Base-by-base conservation (phyloP, 2,113 vertebrate species). In the Prunella fulvescens region DNA sequence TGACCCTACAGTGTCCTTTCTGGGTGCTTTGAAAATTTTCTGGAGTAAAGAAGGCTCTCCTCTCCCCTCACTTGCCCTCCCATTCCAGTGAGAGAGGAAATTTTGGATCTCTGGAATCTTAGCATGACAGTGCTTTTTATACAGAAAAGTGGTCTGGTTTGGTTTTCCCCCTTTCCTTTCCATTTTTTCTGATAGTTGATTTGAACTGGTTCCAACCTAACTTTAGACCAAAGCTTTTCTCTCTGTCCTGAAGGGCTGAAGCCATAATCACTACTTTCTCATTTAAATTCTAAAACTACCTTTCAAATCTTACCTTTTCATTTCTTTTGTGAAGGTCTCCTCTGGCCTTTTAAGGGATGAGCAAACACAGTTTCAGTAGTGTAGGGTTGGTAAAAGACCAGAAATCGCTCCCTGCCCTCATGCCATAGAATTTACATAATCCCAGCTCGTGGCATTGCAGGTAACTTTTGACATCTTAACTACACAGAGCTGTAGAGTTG, bases 241-340 rank as follows among this genome's bases (percentile, higher is more conserved):
- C 31, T 69, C 56, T 82, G 58, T 91, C 2, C 2, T 77, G 81
- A 74, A 84, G 83, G 70, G 19, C 81, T 90, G 92, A 93, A 93
- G 72, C 33, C 58, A 90, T 73, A 90, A 85, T 86, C 76, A 58
- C 82, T 29, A 26, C 62, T 53, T 92, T 47, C 64, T 88, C 51
- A 73, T 88, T 95, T 83, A 83, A 93, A 96, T 94, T 91, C 56
- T 66, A 16, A 92, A 95, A 93, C 70, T 96, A 56, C 92, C 44
- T 95, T 96, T 96, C 81, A 77, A 56, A 58, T 92, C 79, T 86
- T 86, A 88, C 50, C 58, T 88, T 94, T 91, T 88, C 39, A 66
- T 88, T 94, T 95, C 50, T 77, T 94, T 77, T 88, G 24, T 83
- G 37, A 65, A 93, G 82, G 33, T 88, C 58, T 89, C 80, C 48